phyloP scores from a whole-genome alignment of 2,888 invertebrate genomes.

The Smittia aterrima region DNA sequence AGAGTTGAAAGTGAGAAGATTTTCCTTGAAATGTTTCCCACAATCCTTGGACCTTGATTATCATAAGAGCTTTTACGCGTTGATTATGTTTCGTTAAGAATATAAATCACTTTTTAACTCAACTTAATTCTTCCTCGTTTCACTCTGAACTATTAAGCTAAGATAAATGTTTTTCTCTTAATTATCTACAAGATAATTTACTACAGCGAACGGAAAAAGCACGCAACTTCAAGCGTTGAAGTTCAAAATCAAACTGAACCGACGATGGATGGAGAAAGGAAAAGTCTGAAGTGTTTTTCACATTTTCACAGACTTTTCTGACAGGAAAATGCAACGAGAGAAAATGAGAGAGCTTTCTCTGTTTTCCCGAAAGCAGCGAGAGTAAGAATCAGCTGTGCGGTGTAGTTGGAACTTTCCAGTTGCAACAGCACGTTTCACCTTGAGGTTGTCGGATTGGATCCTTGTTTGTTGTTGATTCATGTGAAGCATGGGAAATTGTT shows the following conservation, averaged over 20 bases:
- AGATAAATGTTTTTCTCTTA: conserved; percentile 5
- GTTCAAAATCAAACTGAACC: conserved; percentile 22
- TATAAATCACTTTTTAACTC: not conserved
- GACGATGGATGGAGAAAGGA: not conserved
- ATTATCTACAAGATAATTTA: conserved; percentile 23
- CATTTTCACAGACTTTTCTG: not conserved
- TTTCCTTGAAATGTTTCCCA: not conserved
- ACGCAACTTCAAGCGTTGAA: conserved; percentile 1
- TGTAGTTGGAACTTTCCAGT: conserved; percentile 1
- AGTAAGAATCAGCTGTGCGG: not conserved
- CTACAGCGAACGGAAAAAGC: not conserved
- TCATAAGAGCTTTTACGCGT: conserved; percentile 17
- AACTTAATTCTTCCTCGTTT: not conserved
- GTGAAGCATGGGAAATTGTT: too few relatives aligned
- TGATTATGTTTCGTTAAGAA: not conserved
- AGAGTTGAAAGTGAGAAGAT: not conserved
- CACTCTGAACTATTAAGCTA: not conserved
- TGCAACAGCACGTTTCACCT: not conserved
- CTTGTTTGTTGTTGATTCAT: too few relatives aligned
- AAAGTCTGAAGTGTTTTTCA: not conserved
- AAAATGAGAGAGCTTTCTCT: conserved; percentile 10
- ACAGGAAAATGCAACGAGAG: conserved; percentile 18
- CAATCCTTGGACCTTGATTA: conserved; percentile 10
- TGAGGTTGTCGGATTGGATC: too few relatives aligned
- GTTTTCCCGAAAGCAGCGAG: not conserved